Conservation (phyloP, 2,113 vertebrate species). For the Terrapene triunguis region DNA sequence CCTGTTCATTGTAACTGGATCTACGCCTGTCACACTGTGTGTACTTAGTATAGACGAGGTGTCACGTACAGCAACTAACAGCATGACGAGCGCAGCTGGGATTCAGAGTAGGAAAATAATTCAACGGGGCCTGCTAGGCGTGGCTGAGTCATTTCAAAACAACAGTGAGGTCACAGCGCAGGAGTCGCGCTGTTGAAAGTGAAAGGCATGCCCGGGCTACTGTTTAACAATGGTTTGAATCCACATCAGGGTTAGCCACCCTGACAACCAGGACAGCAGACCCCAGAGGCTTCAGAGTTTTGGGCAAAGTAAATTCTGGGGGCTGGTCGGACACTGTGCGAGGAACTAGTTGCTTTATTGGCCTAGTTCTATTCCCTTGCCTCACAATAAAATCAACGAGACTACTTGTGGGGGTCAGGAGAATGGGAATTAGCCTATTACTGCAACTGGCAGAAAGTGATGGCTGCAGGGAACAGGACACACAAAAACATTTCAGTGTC, state of each 20-base stretch:
- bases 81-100: neutral
- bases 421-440: no score
- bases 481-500: neutral
- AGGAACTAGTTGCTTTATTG: neutral
- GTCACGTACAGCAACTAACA: no score
- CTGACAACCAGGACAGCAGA: neutral
- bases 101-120: neutral
- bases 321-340: no score
- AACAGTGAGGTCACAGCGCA: no score
- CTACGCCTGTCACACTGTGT: no score
- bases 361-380: neutral
- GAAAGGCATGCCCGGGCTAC: neutral
- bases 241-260: neutral
- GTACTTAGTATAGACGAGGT: no score
- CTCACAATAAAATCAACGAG: accelerated
- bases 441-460: no score
- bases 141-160: no score
- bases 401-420: no score
- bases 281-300: neutral
- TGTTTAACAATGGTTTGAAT: neutral
- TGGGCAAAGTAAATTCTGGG: neutral
- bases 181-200: neutral
- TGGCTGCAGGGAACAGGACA: neutral
- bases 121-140: neutral
- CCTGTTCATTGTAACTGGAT: no score